Conservation (phyloP, 2,113 vertebrate genomes). For the Corythornis vintsioides region DNA sequence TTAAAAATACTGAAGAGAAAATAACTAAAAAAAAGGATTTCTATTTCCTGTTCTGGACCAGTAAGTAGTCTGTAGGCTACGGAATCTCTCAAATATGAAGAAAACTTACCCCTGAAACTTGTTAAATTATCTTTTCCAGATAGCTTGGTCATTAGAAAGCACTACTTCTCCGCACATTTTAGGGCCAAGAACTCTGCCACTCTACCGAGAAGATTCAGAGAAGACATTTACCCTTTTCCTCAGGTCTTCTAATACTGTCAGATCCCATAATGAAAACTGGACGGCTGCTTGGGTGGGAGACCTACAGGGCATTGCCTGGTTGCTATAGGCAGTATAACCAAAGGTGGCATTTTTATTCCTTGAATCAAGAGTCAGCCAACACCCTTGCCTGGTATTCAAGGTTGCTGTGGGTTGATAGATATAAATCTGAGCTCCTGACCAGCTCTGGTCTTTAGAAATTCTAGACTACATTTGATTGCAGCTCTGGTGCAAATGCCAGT, state of each 20-base stretch:
- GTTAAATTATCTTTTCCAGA: too few relatives aligned
- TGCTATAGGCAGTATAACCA: slow-evolving; percentile 50
- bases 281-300: slow-evolving; percentile 23
- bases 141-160: too few relatives aligned
- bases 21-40: neutral
- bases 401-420: slow-evolving; percentile 48
- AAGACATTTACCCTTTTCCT: neutral
- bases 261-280: neutral
- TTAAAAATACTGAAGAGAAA: too few relatives aligned
- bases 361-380: slow-evolving; percentile 45
- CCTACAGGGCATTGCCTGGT: neutral
- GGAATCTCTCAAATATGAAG: too few relatives aligned
- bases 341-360: slow-evolving; percentile 53
- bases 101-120: too few relatives aligned
- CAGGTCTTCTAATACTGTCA: neutral
- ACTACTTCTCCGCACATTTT: too few relatives aligned
- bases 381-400: slow-evolving; percentile 60
- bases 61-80: too few relatives aligned
- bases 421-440: slow-evolving; percentile 60
- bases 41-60: too few relatives aligned
- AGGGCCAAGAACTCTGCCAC: too few relatives aligned
- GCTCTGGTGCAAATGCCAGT: neutral
- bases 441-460: slow-evolving; percentile 44
- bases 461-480: neutral
- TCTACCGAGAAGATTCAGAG: too few relatives aligned